Percentiles rank a stretch among this genome's conserved stretches.
These are phyloP conservation scores for Nymphalis io DNA, from an alignment of 1,140 invertebrate species.

Conservation along the genomic window DNA sequence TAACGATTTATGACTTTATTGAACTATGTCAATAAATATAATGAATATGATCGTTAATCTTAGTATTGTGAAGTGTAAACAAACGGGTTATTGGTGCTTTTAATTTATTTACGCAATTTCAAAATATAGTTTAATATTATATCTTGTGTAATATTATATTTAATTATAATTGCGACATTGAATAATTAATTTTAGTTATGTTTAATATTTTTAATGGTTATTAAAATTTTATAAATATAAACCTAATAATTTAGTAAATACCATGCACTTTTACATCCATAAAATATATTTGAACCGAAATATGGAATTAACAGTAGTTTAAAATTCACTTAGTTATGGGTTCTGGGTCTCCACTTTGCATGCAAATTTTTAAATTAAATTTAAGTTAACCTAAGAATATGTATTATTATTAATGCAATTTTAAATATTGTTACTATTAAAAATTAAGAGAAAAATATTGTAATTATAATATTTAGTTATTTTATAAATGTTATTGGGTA, in stretches of 20 bases:
- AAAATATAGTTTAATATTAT: too few species aligned
- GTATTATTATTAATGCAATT: neutral
- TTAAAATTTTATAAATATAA: too few species aligned
- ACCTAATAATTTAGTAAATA: slow-evolving; percentile 36
- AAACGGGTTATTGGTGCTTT: too few species aligned
- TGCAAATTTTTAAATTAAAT: neutral
- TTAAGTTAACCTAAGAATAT: neutral
- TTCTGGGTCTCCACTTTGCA: slow-evolving; percentile 5
- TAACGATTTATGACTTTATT: too few species aligned
- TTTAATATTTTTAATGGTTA: too few species aligned
- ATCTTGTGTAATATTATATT: too few species aligned
- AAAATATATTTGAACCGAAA: neutral
- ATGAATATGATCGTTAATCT: too few species aligned
- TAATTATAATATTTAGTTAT: neutral
- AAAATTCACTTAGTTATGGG: slow-evolving; percentile 1
- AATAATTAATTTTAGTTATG: too few species aligned
- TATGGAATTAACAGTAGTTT: neutral
- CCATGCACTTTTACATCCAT: slow-evolving; percentile 56
- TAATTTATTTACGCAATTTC: too few species aligned
- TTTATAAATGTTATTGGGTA: neutral
- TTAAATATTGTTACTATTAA: neutral
- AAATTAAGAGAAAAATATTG: neutral
- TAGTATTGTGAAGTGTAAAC: too few species aligned
- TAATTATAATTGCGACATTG: too few species aligned
- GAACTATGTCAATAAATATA: too few species aligned